Evolutionary conservation across 1,140 invertebrate species (phyloP), one percentile per base, ranked within the genome.

Genomic region (Procambarus virginalis): DNA sequence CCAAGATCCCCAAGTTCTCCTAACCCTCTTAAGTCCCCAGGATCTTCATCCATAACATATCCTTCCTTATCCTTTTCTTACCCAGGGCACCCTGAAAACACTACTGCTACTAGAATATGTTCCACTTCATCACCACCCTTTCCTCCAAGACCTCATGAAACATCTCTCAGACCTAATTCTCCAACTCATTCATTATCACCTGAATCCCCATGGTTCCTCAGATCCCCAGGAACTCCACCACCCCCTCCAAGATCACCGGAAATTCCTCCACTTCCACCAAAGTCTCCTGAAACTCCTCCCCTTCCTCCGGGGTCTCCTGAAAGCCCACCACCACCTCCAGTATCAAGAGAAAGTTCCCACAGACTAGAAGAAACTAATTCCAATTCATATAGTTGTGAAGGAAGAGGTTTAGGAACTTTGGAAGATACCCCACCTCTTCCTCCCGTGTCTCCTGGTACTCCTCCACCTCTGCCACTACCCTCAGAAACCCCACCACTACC

Each of bases 341-440:
- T 73, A 73, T 20, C 68, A 34, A 73, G 34, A 73, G 68, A 73
- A 6, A 73, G 22, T 20, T 20, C 68, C 20, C 68, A 73, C 34
- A 73, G 68, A 73, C n/a, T 73, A 73, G 68, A 73, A 73, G 68
- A 22, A 73, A 73, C 68, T 22, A 73, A 34, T 73, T 34, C 68
- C 6, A 73, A 73, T 73, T 73, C 68, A 73, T 73, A 73, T 34
- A 73, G 68, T 73, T 73, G 68, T 73, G 68, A 73, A 34, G 68
- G n/a, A 73, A 73, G 68, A 73, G n/a, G 68, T 73, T 73, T 73
- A 34, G 68, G 68, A 73, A 73, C 68, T 34, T 73, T 73, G 34
- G 68, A 46, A 20, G 55, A 70, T 89, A 78, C 86, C 75, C 79
- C 78, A 46, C 86, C 86, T 80, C 78, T 77, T 34, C 86, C 86